Evolutionary conservation across 2,888 invertebrate genomes (phyloP), one percentile per base, ranked within the genome.

Genomic region (Eristalis tenax): DNA sequence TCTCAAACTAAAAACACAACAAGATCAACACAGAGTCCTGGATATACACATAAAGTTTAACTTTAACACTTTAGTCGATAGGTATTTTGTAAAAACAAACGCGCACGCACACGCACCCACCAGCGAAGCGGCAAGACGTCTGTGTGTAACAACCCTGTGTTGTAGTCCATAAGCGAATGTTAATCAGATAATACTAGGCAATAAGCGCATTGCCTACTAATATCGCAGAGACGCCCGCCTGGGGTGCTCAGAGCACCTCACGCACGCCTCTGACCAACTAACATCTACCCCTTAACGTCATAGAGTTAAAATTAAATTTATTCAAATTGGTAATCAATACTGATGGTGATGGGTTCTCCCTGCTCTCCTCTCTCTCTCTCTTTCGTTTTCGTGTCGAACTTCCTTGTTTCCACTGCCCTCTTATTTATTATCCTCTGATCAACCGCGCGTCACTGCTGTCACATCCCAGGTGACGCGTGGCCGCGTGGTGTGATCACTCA

Each of bases 171-270:
- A 80, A 88, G 50, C 18, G 74, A 10, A 56, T 50, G 26, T 64
- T 77, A 84, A 70, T 28, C 65, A 89, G 89, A 89, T 89, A 89
- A 84, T 89, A 88, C 88, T 87, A 77, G 89, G 89, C 89, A 89
- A 89, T 89, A 89, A 89, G 69, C 50, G 50, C 81, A 89, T 89
- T 89, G 89, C 89, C 89, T 83, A 83, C 83, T 89, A 89, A 89
- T 89, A 89, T 89, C 89, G 86, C 89, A 89, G 89, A 89, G 89
- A 89, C 88, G 74, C 59, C 18, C 6, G 5, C 23, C 26, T 2
- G 18, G 56, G 64, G 18, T 50, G 8, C 59, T 10, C 2, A 13
- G 11, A 23, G 23, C 11, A 13, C n/a, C 63, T 28, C 64, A 23
- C 10, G 61, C 11, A 43, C 40, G 76, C 76, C 87, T 87, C 83